Percentiles rank a stretch among this genome's conserved stretches.
phyloP scores from a whole-genome alignment of 2,888 invertebrate genomes.

The Acanthopleura granulata region DNA sequence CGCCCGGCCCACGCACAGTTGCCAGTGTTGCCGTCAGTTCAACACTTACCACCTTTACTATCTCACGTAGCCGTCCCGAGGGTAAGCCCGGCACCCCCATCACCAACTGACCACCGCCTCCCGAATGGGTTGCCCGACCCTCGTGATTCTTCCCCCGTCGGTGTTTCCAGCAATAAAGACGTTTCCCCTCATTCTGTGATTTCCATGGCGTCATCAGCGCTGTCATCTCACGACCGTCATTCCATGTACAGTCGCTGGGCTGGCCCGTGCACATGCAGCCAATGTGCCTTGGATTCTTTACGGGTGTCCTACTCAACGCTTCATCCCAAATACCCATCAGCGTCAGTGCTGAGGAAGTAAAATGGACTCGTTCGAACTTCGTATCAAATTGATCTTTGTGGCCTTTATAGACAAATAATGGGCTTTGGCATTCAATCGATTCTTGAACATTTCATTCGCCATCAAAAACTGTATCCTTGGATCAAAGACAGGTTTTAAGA shows the following conservation, averaged over 20 bases:
- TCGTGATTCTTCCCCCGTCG: constrained; percentile 23
- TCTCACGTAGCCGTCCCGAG: constrained; percentile 20
- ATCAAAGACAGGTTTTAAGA: too few relatives aligned
- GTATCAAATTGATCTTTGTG: too few relatives aligned
- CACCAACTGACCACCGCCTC: constrained; percentile 16
- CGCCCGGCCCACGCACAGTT: constrained; percentile 9
- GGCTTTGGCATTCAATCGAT: too few relatives aligned
- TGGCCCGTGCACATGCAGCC: constrained; percentile 49
- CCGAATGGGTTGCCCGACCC: constrained; percentile 24
- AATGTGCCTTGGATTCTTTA: constrained; percentile 42
- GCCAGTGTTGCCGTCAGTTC: constrained; percentile 20
- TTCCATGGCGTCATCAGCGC: neutral
- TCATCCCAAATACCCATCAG: constrained; percentile 17
- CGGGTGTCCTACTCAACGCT: constrained; percentile 26
- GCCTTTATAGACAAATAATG: too few relatives aligned
- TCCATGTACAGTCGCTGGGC: constrained; percentile 46
- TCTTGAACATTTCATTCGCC: too few relatives aligned
- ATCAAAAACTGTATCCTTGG: too few relatives aligned
- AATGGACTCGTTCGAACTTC: too few relatives aligned
- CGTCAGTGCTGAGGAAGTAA: constrained; percentile 13
- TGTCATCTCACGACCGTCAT: constrained; percentile 38
- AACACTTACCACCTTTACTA: constrained; percentile 21
- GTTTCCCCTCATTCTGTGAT: neutral
- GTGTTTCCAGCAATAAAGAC: constrained; percentile 17
- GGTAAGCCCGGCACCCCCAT: constrained; percentile 21